Evolutionary conservation across 2,113 vertebrate genomes (phyloP), one percentile per base, ranked within the genome.

Genomic region (Acrocephalus arundinaceus): DNA sequence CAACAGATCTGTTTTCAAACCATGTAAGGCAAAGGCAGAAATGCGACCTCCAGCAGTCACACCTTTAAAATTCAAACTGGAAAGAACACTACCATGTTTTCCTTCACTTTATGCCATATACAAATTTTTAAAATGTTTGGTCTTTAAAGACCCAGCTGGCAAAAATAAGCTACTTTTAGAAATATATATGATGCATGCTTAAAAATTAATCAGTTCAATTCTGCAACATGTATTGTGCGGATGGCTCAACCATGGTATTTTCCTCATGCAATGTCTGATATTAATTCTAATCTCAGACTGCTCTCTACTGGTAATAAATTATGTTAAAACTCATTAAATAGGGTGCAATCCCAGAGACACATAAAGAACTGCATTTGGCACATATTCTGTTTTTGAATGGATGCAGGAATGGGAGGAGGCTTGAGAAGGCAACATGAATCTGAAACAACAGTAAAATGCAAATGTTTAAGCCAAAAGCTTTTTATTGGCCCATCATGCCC

Each of bases 221-320:
- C 89, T 85, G 59, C 24, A 83, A 41, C 81, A 54, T 86, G 67
- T 85, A 94, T 95, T 88, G 59, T 80, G 81, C 54, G 71, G 68
- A 35, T 86, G 72, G 78, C 67, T 90, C 80, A 94, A 15, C 46
- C 74, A 89, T 63, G 80, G 62, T 51, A 75, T 88, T 96, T 93
- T 96, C 79, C 91, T 95, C 71, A 45, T 85, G 73, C 58, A 95
- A 95, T 39, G 30, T 17, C 73, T 33, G 4, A 59, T 93, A 96
- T 97, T 97, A 96, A 98, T 96, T 97, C 91, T 97, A 97, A 98
- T 97, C 97, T 97, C 97, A 97, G 54, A 97, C 94, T 98, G 97
- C 97, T 97, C 98, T 97, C 97, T 98, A 94, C 97, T 98, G 98
- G 97, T 95, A 91, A 97, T 96, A 95, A 97, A 96, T 97, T 94